A percentile compares a stretch with the other conserved stretches of the same genome.
These are phyloP conservation scores for Octonoba sinensis DNA, from an alignment of 2,888 invertebrate species.

Conservation along the genomic window DNA sequence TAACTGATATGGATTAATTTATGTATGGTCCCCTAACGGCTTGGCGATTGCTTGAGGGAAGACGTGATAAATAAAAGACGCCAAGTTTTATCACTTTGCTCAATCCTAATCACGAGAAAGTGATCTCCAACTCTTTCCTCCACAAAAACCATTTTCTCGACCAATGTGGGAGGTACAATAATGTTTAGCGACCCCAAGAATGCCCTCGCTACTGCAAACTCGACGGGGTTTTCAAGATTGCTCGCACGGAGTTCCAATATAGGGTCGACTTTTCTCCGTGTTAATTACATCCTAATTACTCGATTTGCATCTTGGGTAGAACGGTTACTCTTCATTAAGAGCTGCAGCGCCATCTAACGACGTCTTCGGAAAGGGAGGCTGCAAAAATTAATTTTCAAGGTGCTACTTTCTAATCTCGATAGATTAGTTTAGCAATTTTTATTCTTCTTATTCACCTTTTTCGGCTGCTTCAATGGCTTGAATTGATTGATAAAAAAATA, in stretches of 20 bases:
- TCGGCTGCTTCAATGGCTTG: too few species aligned
- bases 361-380: constrained; percentile 2
- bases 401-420: too few species aligned
- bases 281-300: constrained; percentile 59
- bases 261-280: constrained; percentile 39
- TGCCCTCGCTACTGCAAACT: constrained; percentile 6
- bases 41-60: constrained; percentile 27
- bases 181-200: constrained; percentile 31
- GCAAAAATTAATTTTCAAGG: constrained; percentile 11
- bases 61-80: constrained; percentile 37
- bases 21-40: too few species aligned
- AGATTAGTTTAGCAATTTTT: too few species aligned
- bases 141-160: constrained; percentile 36
- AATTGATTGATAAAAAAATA: too few species aligned
- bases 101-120: constrained; percentile 51
- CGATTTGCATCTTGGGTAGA: constrained; percentile 54
- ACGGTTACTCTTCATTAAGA: constrained; percentile 47
- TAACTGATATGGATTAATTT: too few species aligned
- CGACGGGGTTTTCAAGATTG: constrained; percentile 51
- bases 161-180: constrained; percentile 45
- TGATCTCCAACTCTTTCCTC: constrained; percentile 34
- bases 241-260: constrained; percentile 40
- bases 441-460: too few species aligned
- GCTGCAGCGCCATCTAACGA: constrained; percentile 37
- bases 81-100: constrained; percentile 46